Conservation (phyloP, 2,888 invertebrate genomes). For the Trachelus troglodyta region DNA sequence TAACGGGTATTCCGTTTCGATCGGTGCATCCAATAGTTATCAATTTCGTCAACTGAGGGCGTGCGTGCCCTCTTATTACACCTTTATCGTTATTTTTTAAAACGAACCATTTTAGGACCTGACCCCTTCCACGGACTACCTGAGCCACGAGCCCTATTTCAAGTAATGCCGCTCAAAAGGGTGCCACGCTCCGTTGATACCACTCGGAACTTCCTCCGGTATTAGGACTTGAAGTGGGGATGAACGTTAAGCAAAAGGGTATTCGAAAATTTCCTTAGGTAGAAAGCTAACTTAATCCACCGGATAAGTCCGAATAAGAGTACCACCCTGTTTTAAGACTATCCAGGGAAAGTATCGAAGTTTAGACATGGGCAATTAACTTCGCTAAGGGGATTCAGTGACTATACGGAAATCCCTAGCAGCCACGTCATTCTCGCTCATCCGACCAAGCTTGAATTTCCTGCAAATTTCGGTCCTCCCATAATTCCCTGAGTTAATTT, state of each 20-base stretch:
- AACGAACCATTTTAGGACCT: background rate
- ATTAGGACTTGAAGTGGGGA: background rate
- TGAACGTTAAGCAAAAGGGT: background rate
- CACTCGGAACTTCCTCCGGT: background rate
- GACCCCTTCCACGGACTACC: background rate
- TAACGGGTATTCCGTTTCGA: conserved; percentile 61
- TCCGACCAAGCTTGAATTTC: background rate
- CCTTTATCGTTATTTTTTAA: conserved; percentile 30
- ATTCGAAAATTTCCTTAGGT: background rate
- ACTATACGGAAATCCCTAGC: background rate
- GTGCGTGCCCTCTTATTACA: conserved; percentile 53
- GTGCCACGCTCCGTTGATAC: background rate
- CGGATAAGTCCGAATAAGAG: background rate
- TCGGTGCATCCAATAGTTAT: conserved; percentile 58
- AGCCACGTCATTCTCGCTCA: background rate
- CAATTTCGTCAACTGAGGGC: conserved; percentile 43
- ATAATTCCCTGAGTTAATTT: background rate
- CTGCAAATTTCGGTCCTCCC: background rate
- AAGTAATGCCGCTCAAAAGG: background rate
- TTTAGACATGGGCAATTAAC: background rate
- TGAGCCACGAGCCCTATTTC: background rate
- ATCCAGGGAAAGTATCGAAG: background rate
- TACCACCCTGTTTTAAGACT: background rate
- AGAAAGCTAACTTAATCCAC: background rate
- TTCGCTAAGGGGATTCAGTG: background rate